A percentile compares a stretch with the other conserved stretches of the same genome.
Conservation (phyloP, 1,140 invertebrate species). For the Matsumurasca onukii region DNA sequence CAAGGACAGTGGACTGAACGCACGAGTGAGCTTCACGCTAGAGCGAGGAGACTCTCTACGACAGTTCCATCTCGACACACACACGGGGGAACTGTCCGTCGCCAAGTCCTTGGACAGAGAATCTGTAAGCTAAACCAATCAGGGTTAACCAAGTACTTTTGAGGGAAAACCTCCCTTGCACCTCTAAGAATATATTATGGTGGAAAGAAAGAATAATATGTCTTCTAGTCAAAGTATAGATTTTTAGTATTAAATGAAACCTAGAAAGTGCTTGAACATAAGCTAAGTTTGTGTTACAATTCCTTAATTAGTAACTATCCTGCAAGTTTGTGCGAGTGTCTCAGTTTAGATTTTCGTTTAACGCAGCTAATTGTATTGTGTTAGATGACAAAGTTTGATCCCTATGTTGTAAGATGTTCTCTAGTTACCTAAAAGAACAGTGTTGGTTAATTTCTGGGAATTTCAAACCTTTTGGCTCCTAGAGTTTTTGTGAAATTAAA, state of each 20-base stretch:
- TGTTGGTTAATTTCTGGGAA: too few species aligned
- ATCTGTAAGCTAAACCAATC: slow-evolving; percentile 50
- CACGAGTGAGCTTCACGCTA: slow-evolving; percentile 74
- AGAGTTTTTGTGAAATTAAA: too few species aligned
- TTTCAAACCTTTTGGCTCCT: too few species aligned
- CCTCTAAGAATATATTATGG: neutral
- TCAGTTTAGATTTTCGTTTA: too few species aligned
- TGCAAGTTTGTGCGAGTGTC: too few species aligned
- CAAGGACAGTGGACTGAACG: slow-evolving; percentile 76
- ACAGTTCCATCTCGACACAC: slow-evolving; percentile 76
- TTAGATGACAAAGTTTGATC: too few species aligned
- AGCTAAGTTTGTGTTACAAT: too few species aligned
- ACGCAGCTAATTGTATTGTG: too few species aligned
- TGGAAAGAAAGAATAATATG: neutral
- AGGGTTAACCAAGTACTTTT: neutral
- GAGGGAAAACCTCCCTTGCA: neutral
- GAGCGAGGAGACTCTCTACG: slow-evolving; percentile 72
- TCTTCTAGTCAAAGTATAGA: neutral
- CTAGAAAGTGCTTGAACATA: too few species aligned
- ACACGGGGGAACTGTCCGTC: slow-evolving; percentile 77
- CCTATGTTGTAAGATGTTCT: too few species aligned
- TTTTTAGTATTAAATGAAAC: neutral
- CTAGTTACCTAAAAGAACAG: too few species aligned
- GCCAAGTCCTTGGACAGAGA: slow-evolving; percentile 79
- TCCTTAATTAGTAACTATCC: neutral